Base-by-base conservation (phyloP, 2,888 invertebrate genomes). In the Melanophora roralis region DNA sequence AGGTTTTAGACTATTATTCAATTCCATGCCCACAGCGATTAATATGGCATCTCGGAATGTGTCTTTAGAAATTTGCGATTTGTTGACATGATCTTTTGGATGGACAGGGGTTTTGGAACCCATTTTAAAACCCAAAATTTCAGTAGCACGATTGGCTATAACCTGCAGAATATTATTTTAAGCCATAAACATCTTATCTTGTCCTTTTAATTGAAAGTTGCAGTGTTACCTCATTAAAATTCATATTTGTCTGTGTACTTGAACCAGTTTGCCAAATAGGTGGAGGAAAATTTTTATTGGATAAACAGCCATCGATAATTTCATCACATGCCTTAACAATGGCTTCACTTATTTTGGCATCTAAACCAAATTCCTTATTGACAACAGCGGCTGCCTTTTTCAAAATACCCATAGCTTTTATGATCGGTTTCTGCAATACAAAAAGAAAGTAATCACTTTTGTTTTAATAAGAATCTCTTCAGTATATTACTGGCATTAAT, bases 221-320 rank as follows among this genome's bases (percentile, higher is more conserved):
- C 36, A 4, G 0, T 9, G 6, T 32, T 9, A 94, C 94, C 93
- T 99, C 99, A 89, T 99, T 99, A 1, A 97, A 95, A 90, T 99
- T 99, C 99, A 99, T 99, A 90, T 99, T 99, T 59, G 95, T 94
- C 91, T 99, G 99, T 0, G 99, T 99, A n/a, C 99, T 99, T 27
- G 98, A 98, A 5, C 99, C 99, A 0, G 99, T 99, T 91, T 99
- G 99, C 99, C 99, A 99, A 86, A 98, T 96, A 81, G 98, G 97
- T 47, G 99, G 91, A 0, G 99, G 99, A 88, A 99, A 99, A 90
- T 99, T 97, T 0, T 85, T 85, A 78, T 96, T 93, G 88, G 96
- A 95, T 51, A 98, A 91, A 88, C 96, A 95, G 38, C 98, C 98
- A 59, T 94, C 94, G 81, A 98, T 97, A 1, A 98, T 97, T 86